phyloP scores from a whole-genome alignment of 2,888 invertebrate species.

The Drosophila maculinotata region DNA sequence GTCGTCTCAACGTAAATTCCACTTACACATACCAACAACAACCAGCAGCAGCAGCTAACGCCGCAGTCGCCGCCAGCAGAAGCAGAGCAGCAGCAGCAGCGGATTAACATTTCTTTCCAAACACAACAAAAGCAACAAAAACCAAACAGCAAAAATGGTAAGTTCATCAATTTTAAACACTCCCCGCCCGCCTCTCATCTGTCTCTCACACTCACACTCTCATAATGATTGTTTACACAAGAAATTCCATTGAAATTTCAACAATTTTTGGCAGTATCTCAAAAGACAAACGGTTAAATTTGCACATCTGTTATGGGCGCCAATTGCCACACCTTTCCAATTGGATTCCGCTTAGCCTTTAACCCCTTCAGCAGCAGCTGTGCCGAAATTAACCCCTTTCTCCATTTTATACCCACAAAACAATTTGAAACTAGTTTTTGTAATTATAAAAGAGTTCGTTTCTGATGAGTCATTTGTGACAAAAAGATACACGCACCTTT shows the following conservation, averaged over 20 bases:
- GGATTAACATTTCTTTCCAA: constrained; percentile 76
- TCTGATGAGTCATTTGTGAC: constrained; percentile 20
- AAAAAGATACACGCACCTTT: constrained; percentile 8
- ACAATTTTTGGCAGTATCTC: constrained; percentile 39
- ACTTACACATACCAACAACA: constrained; percentile 70
- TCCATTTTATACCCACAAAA: neutral
- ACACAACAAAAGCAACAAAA: constrained; percentile 53
- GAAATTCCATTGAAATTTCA: constrained; percentile 54
- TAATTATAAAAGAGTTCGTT: constrained; percentile 10
- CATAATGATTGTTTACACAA: constrained; percentile 51
- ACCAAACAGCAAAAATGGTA: constrained; percentile 71
- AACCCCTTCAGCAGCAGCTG: constrained; percentile 52
- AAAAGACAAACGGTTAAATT: constrained; percentile 43
- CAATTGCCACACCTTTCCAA: constrained; percentile 36
- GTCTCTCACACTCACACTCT: constrained; percentile 1
- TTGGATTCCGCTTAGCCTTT: constrained; percentile 25
- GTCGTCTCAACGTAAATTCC: constrained; percentile 65
- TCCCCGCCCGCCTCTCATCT: neutral
- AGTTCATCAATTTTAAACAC: constrained; percentile 42
- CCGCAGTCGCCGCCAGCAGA: constrained; percentile 31
- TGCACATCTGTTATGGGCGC: constrained; percentile 7
- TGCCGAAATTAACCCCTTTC: constrained; percentile 10
- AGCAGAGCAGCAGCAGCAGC: constrained; percentile 59
- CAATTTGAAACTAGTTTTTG: constrained; percentile 31
- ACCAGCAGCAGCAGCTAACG: constrained; percentile 36